These are phyloP conservation scores for Agelaius phoeniceus DNA, from an alignment of 2,113 vertebrate genomes.

Conservation along the genomic window DNA sequence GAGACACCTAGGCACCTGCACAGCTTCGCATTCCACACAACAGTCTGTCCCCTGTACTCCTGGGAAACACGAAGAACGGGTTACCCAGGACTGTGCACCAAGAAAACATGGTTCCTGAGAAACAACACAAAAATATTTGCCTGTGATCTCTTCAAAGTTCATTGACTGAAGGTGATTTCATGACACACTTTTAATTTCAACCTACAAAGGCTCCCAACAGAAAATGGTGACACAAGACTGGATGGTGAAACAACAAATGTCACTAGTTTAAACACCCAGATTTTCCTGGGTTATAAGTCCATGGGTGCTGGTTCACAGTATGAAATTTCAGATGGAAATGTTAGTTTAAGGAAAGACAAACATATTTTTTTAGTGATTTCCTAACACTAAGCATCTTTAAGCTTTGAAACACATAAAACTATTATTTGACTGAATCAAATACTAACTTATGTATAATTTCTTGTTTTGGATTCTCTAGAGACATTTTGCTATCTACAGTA, in stretches of 20 bases:
- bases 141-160: not conserved
- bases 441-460: not conserved
- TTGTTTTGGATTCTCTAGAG: not conserved
- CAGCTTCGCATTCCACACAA: not conserved
- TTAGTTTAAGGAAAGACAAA: not conserved
- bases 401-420: not conserved
- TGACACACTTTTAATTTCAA: not conserved
- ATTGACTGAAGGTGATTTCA: not conserved
- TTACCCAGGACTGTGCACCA: not conserved
- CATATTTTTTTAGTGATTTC: not conserved
- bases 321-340: not conserved
- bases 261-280: not conserved
- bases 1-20: not conserved
- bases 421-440: not conserved
- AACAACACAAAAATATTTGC: not conserved
- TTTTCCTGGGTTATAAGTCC: not conserved
- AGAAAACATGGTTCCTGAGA: not conserved
- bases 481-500: not conserved
- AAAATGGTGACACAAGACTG: not conserved
- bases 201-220: not conserved
- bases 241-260: not conserved
- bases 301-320: not conserved
- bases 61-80: fast-evolving
- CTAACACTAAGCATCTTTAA: not conserved
- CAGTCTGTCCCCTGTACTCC: too few relatives aligned